Base-by-base conservation (phyloP, 2,113 vertebrate species). In the Fregata magnificens region DNA sequence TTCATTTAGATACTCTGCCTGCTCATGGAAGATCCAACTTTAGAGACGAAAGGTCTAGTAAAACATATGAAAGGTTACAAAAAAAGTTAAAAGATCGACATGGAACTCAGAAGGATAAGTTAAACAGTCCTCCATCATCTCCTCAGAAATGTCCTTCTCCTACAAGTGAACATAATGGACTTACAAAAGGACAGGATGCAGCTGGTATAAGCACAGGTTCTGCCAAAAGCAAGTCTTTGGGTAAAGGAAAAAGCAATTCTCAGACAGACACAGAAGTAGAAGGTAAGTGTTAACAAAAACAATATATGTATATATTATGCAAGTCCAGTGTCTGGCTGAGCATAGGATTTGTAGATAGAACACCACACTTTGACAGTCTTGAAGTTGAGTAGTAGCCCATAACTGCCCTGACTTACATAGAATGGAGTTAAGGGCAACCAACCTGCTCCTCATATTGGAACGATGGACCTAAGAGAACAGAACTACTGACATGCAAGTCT, bases 81-180 rank as follows among this genome's bases (percentile, higher is more conserved):
- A 99, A 99, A 96, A 99, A 99, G 93, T 97, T 99, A 79, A 99
- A 99, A 96, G 99, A 99, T 73, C 98, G 99, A 40, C 99, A 99
- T 78, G 98, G 98, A 83, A 98, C 98, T 86, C 99, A 98, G 88
- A 99, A 99, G 95, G 99, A 99, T 95, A 99, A 98, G 93, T 96
- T 98, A 92, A 98, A 95, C 92, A 99, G 99, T 96, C 99, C 99
- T 49, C 99, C 99, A 4, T 97, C 98, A 7, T 99, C 99, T 45
- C 99, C 99, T 25, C 99, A 99, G 93, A 99, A 99, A 98, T 98
- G 97, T 83, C 98, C 98, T 91, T 99, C 99, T 83, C 98, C 98
- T 22, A 93, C 93, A 92, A 99, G 96, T 96, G 98, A 99, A 91
- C 98, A 99, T 76, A 99, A 99, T 31, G 99, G 99, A 62, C 96